Conservation (phyloP, 2,113 vertebrate genomes). For the Tenebrosternarchus preto region DNA sequence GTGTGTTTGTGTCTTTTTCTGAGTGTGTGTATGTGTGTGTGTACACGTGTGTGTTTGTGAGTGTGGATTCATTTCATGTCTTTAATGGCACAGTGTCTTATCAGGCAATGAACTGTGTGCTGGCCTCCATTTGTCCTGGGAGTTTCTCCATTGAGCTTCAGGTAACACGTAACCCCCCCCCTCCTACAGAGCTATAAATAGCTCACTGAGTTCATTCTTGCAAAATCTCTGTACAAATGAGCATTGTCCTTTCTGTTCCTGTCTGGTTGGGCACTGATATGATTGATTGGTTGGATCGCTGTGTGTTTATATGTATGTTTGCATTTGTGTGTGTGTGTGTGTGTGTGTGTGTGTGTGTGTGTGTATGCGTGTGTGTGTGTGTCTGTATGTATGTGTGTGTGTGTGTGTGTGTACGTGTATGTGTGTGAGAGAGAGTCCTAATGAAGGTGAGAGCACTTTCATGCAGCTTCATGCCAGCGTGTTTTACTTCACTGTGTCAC, state of each 20-base stretch:
- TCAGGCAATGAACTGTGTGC: conserved; percentile 22
- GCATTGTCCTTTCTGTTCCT: conserved; percentile 30
- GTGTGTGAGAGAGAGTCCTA: too few species aligned
- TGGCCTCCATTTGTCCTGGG: conserved; percentile 43
- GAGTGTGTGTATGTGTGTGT: not conserved
- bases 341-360: not conserved
- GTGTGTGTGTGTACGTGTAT: too few species aligned
- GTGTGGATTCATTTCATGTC: not conserved
- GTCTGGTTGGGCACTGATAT: conserved; percentile 24
- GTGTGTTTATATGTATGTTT: not conserved
- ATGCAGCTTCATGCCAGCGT: too few species aligned
- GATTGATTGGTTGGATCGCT: conserved; percentile 14
- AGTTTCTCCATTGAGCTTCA: conserved; percentile 44
- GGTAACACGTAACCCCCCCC: conserved; percentile 29
- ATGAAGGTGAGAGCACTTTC: too few species aligned
- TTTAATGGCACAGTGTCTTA: conserved; percentile 5
- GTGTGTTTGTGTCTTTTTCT: not conserved
- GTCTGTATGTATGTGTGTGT: too few species aligned
- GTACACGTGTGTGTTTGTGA: not conserved
- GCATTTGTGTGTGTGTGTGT: too few species aligned
- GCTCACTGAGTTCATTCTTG: conserved; percentile 42
- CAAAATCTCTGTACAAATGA: conserved; percentile 49
- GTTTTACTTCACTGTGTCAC: too few species aligned
- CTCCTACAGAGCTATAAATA: conserved; percentile 50
- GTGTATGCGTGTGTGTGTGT: not conserved